Base-by-base conservation (phyloP, 2,113 vertebrate genomes). In the Machaerirhynchus nigripectus region DNA sequence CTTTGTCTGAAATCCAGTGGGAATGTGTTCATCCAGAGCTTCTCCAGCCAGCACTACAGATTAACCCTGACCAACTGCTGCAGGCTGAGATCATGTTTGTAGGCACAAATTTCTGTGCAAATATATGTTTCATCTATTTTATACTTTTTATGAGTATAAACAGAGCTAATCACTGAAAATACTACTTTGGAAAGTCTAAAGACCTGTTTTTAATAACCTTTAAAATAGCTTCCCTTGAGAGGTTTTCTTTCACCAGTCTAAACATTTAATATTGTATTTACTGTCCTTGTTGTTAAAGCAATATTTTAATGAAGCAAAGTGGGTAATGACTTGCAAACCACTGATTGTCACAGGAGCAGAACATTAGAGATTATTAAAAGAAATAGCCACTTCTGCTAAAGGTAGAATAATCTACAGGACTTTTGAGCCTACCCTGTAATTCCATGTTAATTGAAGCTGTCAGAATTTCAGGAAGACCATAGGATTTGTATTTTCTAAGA, bases 231-330 rank as follows among this genome's bases (percentile, higher is more conserved):
- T 84, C 73, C 68, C 64, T 88, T 71, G n/a, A 90, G 75, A 86
- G 8, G 5, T 39, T 89, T 83, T 64, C 60, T 77, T 79, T 70
- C 27, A 70, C 13, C 23, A 71, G 33, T 52, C 13, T 93, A 88
- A 93, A 92, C 84, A 94, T 90, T 92, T 94, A 77, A 74, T 81
- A 86, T 63, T 67, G 11, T 63, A 64, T 60, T 90, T 73, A 86
- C 39, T 63, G 42, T 33, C 31, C 28, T 70, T 80, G 22, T 37
- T 93, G 52, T 88, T 67, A 90, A 40, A 80, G 30, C 85, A 82
- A 84, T 76, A 67, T 19, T 63, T 80, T 80, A 94, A 88, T 59
- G 60, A 84, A 84, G 56, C 14, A 67, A 88, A 90, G 67, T 44
- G 9, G 15, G 4, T 50, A 93, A 65, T 83, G 59, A 83, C 33